These are phyloP conservation scores for Hippopotamus amphibius DNA, from an alignment of 2,113 vertebrate species.

Conservation along the genomic window DNA sequence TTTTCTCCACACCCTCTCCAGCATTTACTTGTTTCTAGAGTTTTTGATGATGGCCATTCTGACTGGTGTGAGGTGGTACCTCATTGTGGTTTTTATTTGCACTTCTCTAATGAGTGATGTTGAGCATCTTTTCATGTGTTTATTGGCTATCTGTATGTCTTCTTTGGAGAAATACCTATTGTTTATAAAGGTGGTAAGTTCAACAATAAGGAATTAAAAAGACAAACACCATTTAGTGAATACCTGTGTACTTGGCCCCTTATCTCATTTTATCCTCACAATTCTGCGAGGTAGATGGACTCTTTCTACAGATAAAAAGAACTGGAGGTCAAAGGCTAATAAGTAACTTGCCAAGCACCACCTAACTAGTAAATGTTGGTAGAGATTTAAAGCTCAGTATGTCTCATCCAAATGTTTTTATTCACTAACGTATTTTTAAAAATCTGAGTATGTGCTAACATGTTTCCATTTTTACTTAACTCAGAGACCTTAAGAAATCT, in stretches of 20 bases:
- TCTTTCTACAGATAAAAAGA: not conserved
- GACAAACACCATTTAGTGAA: not conserved
- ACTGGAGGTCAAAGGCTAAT: not conserved
- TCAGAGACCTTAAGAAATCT: not conserved
- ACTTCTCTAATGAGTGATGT: too few species aligned
- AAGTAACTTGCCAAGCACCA: not conserved
- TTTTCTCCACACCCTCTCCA: too few species aligned
- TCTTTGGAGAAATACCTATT: not conserved
- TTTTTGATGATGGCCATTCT: too few species aligned
- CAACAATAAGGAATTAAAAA: not conserved
- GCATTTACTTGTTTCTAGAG: too few species aligned
- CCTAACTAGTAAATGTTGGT: not conserved
- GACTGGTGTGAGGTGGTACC: too few species aligned
- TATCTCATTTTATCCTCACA: not conserved
- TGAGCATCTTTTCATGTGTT: too few species aligned
- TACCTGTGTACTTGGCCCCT: not conserved
- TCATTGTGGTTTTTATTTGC: too few species aligned
- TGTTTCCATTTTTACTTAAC: slow-evolving; percentile 25
- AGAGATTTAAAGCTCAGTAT: not conserved
- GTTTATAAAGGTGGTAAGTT: not conserved
- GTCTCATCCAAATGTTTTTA: not conserved
- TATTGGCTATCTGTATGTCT: too few species aligned
- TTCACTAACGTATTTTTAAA: not conserved
- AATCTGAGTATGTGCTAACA: not conserved
- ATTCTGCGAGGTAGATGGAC: too few species aligned